phyloP scores from a whole-genome alignment of 2,113 vertebrate genomes.

The Urocynchramus pylzowi region DNA sequence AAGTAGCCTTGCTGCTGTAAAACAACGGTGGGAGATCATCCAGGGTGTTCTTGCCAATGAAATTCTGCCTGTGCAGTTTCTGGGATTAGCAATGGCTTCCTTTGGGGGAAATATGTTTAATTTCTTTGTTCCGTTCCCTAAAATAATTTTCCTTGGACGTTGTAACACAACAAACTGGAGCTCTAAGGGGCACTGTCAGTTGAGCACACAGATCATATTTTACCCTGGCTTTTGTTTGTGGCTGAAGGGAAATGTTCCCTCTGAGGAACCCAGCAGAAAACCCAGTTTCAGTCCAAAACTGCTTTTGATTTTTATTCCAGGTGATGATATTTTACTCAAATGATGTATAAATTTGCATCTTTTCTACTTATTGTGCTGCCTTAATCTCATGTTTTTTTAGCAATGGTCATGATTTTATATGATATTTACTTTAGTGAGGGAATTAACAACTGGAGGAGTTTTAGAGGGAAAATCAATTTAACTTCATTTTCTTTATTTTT shows the following conservation, averaged over 20 bases:
- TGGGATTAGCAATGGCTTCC: background rate
- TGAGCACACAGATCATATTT: background rate
- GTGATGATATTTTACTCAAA: background rate
- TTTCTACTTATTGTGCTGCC: background rate
- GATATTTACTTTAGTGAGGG: background rate
- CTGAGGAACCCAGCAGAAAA: background rate
- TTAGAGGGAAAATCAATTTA: background rate
- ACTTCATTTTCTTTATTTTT: background rate
- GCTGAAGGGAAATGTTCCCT: background rate
- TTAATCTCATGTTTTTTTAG: background rate
- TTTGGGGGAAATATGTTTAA: background rate
- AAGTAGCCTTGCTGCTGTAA: background rate
- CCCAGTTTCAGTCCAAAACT: background rate
- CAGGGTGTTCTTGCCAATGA: background rate
- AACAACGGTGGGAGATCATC: background rate
- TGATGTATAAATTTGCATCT: background rate
- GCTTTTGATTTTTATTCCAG: background rate
- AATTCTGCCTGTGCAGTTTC: background rate
- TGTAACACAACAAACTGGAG: background rate
- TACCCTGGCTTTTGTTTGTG: background rate
- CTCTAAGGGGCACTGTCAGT: background rate
- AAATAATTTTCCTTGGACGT: background rate
- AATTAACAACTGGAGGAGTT: background rate
- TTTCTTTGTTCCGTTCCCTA: background rate
- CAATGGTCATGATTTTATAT: background rate